Evolutionary conservation across 1,140 invertebrate genomes (phyloP), one percentile per base, ranked within the genome.

Genomic region (Orius laevigatus): DNA sequence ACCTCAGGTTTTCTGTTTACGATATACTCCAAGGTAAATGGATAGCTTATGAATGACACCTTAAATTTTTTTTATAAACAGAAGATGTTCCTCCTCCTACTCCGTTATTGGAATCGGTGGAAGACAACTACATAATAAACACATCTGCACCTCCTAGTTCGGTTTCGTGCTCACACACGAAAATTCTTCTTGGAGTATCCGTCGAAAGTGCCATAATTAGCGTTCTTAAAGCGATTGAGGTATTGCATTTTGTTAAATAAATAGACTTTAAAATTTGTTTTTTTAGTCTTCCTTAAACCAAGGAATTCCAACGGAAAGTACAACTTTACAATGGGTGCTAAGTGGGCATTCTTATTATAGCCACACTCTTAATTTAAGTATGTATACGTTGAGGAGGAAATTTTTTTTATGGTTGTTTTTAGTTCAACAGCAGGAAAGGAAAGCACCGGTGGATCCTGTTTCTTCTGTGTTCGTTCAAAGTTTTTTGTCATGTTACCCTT

Each of bases 401-500:
- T 25, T 49, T 6, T 31, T 40, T 35, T 31, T n/a, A 14, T 15
- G 3, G 35, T 49, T 41, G 3, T 12, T 39, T 38, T 44, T 38
- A 44, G 46, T 50, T 14, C 49, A 54, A 45, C 46, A 34, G 43
- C 49, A 46, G 43, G 46, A 51, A 2, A 51, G 51, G 20, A 53
- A 53, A 36, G 54, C 51, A 8, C 54, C 50, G 8, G 45, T 50
- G 5, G 60, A 61, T 19, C 53, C 59, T 1, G 35, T 38, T 20
- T 58, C 57, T 2, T 51, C 59, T 5, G 48, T 56, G 32, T 64
- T 67, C 46, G 62, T 63, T 2, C 59, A 61, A 38, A 60, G 54
- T n/a, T 66, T 69, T 48, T 56, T 70, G 36, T 58, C 65, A 2
- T 66, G 65, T 46, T 65, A 74, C 36, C 71, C 74, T 1, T 63